These are phyloP conservation scores for Blennius ocellaris DNA, from an alignment of 2,113 vertebrate genomes.

Conservation along the genomic window DNA sequence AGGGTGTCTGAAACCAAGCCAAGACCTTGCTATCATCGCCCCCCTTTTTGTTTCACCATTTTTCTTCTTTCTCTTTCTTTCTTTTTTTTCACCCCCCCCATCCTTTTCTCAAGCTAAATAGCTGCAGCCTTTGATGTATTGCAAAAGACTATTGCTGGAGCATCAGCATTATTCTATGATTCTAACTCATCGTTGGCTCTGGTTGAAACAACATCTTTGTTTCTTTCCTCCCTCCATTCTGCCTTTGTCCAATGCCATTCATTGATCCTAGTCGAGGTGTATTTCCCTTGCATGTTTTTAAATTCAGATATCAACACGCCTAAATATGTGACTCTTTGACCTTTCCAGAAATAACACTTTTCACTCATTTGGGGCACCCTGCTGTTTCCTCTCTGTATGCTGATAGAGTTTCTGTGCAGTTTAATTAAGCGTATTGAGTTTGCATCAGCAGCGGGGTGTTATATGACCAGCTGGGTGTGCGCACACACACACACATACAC, in stretches of 20 bases:
- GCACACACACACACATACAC: conserved; percentile 39
- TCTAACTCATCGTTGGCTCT: conserved; percentile 39
- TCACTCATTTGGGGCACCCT: conserved; percentile 35
- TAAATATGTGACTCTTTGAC: conserved; percentile 33
- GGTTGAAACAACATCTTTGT: conserved; percentile 26
- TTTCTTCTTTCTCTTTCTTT: conserved; percentile 41
- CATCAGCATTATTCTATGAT: conserved; percentile 52
- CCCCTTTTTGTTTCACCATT: conserved; percentile 50
- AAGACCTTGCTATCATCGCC: conserved; percentile 55
- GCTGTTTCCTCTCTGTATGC: conserved; percentile 56
- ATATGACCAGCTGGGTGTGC: conserved; percentile 69
- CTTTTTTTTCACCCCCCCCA: conserved; percentile 28
- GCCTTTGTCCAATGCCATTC: conserved; percentile 2
- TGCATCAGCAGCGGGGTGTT: conserved; percentile 75
- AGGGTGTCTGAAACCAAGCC: conserved; percentile 62
- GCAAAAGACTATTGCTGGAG: conserved; percentile 48
- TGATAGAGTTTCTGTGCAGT: conserved; percentile 73
- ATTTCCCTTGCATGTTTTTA: neutral
- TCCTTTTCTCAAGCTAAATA: conserved; percentile 50
- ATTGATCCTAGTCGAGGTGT: neutral
- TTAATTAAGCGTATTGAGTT: conserved; percentile 84
- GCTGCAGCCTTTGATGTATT: conserved; percentile 59
- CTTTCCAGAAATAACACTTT: conserved; percentile 34
- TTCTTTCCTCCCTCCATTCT: conserved; percentile 29
- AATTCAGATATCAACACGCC: too few species aligned